These are phyloP conservation scores for Pseudochromis fuscus DNA, from an alignment of 2,797 vertebrate species.

Conservation along the genomic window DNA sequence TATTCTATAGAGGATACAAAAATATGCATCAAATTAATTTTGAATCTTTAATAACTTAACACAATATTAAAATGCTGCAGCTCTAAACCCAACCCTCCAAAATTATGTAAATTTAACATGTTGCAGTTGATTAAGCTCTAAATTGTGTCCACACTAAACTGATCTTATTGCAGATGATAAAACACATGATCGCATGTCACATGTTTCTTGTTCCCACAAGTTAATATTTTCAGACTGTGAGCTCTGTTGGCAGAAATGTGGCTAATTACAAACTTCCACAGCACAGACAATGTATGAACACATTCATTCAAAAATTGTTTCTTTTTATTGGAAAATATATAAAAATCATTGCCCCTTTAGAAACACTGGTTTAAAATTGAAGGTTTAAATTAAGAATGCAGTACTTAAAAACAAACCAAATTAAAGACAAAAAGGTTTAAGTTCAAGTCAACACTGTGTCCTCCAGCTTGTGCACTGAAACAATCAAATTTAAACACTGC, in stretches of 20 bases:
- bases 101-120: too few relatives aligned
- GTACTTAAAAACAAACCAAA: neutral
- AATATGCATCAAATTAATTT: too few relatives aligned
- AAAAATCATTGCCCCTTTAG: constrained; percentile 26
- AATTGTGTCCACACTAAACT: neutral
- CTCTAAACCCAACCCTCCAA: too few relatives aligned
- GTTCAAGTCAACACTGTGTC: neutral
- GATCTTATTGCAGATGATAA: neutral
- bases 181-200: neutral
- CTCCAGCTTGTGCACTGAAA: neutral
- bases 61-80: too few relatives aligned
- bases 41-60: too few relatives aligned
- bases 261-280: neutral
- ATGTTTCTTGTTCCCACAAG: neutral
- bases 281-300: neutral
- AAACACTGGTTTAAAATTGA: neutral
- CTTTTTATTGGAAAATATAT: too few relatives aligned
- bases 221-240: neutral
- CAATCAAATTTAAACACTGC: neutral
- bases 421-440: neutral
- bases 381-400: constrained; percentile 23
- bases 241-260: neutral
- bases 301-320: constrained; percentile 61
- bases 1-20: too few relatives aligned
- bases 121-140: too few relatives aligned